Evolutionary conservation across 92 coral and sea anemone species (phyloP), one percentile per base, ranked within the genome.

Genomic region (Isaurus tuberculatus): DNA sequence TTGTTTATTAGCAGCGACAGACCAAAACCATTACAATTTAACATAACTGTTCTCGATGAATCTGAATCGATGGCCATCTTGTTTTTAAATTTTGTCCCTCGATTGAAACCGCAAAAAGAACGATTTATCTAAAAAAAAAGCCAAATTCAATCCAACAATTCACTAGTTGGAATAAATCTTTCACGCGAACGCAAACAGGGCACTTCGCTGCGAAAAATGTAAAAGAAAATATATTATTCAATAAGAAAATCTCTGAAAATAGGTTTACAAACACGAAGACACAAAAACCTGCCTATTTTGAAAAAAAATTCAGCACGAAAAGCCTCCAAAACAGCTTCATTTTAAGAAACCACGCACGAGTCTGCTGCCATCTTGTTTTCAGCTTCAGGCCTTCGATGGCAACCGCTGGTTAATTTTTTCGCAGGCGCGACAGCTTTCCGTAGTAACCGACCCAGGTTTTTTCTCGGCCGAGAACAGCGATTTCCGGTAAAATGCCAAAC

Each of bases 371-470:
- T 51, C 60, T 51, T 51, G 3, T 51, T 51, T 51, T 19, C 0
- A 4, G 19, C 60, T 1, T 51, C 20, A 51, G n/a, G 60, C 7
- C 0, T 51, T 13, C 44, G 10, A 40, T 40, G 44, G 44, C 44
- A 51, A 51, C 60, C 60, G 8, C 60, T 51, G 60, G 20, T 19
- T 20, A 20, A 4, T 58, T 11, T 48, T 48, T 48, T 48, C 11
- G 28, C 26, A 58, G 65, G 65, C 65, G 17, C 65, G 28, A 58
- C 31, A 3, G 7, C 16, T 19, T 58, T 58, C 65, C 28, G 9
- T 58, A 58, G 65, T 58, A 58, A 61, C 67, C 67, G 67, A 61
- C 67, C 67, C 67, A 61, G 67, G 31, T 23, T 61, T 23, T 51
- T 25, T 25, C 67, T 61, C 31, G 32, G 67, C 25, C 67, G 25